Evolutionary conservation across 2,888 invertebrate genomes (phyloP), one percentile per base, ranked within the genome.

Genomic region (Mythimna albipuncta): DNA sequence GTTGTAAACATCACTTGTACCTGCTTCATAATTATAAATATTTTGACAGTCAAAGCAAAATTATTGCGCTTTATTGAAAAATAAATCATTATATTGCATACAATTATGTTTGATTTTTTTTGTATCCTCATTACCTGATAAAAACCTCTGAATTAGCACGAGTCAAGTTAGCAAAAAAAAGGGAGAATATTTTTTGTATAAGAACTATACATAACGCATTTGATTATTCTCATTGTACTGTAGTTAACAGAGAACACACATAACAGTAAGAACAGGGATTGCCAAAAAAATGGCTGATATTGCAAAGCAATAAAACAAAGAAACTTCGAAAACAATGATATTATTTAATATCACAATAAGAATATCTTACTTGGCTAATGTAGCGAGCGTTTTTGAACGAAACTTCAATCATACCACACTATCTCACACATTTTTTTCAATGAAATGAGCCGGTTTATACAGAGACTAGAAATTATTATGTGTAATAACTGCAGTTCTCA

Each of bases 31-130:
- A 92, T 90, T 92, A 94, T 93, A 90, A 93, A 95, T 95, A 95
- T 94, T 94, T 94, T 94, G 93, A 93, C 94, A 94, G 92, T 94
- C 96, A 96, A 96, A 96, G 96, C 96, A 96, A 96, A 96, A 94
- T 96, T 94, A 96, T 93, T 95, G 95, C 94, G 96, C 96, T 96
- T 96, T 94, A 95, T 94, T 93, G 91, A 94, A 93, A 90, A 95
- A 95, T 95, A 96, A 96, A 96, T 94, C 93, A 94, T 93, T 94
- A 93, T 95, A 95, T 95, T 94, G 93, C 92, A 94, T 92, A 91
- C 71, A 69, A 75, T 75, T 89, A 85, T 89, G 86, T 92, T 92
- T 93, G 70, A 87, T 89, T 91, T 86, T 50, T 44, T 52, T 50
- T 21, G 10, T 2, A 32, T 16, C 6, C 50, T 35, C 2, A 32